Evolutionary conservation across 2,113 vertebrate genomes (phyloP).

Genomic region (Okapia johnstoni): DNA sequence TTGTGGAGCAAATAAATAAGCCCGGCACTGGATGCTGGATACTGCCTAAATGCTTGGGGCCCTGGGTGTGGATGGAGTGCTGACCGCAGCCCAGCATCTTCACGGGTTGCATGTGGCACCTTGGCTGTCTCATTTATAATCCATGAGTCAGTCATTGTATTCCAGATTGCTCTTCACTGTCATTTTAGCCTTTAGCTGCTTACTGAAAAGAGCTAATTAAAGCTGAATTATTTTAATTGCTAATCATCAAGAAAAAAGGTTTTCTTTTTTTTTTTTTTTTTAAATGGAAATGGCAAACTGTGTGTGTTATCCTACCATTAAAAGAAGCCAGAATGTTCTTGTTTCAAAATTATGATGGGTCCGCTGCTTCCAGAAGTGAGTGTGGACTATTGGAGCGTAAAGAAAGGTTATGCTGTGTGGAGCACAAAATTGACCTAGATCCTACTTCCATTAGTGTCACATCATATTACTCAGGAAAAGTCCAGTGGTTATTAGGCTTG

Average conservation of each 20-base stretch:
- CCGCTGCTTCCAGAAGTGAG: slow-evolving; percentile 28
- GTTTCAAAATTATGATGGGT: slow-evolving; percentile 6
- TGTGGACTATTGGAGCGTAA: not conserved
- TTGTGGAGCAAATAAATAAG: not conserved
- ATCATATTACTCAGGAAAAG: not conserved
- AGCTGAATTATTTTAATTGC: slow-evolving; percentile 57
- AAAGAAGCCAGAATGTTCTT: slow-evolving; percentile 3
- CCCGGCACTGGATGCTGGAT: not conserved
- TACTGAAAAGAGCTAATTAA: slow-evolving; percentile 52
- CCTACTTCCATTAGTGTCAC: not conserved
- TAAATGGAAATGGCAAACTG: slow-evolving; percentile 18
- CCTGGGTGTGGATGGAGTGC: not conserved
- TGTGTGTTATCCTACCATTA: not conserved
- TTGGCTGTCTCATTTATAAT: slow-evolving; percentile 28
- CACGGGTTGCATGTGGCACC: not conserved
- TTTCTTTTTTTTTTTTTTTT: not conserved
- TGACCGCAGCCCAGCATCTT: not conserved
- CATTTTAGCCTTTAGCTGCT: slow-evolving; percentile 29
- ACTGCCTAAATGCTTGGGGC: not conserved
- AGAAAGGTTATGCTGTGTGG: not conserved
- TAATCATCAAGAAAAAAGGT: slow-evolving; percentile 30
- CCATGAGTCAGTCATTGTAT: slow-evolving; percentile 22
- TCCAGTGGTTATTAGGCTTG: not conserved
- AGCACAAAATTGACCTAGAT: slow-evolving; percentile 47
- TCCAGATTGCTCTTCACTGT: slow-evolving; percentile 32